Percentiles rank a stretch among this genome's conserved stretches.
Conservation (phyloP, 2,797 vertebrate species). For the Emydoidea blandingii region DNA sequence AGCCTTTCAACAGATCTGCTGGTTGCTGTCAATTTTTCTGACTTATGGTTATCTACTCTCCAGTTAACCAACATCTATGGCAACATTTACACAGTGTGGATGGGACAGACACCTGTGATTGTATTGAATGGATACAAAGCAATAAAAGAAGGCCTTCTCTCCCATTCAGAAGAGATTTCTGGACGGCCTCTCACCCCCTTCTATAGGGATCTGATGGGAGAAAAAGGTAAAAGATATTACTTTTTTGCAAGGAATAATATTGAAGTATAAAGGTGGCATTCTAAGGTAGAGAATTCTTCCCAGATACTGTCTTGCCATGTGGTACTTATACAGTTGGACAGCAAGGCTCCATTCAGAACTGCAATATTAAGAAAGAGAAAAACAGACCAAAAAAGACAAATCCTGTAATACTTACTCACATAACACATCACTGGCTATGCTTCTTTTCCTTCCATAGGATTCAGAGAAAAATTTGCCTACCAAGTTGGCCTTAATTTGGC, state of each 20-base stretch:
- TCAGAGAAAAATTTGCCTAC: not conserved
- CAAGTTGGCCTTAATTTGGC: not conserved
- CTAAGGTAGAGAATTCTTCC: not conserved
- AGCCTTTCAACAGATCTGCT: not conserved
- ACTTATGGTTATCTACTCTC: not conserved
- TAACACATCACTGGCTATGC: not conserved
- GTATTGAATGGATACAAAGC: slow-evolving; percentile 73
- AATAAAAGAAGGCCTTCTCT: slow-evolving; percentile 72
- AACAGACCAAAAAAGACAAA: not conserved
- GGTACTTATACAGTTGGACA: not conserved
- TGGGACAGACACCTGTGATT: slow-evolving; percentile 70
- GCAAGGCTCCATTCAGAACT: not conserved
- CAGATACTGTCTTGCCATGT: accelerated
- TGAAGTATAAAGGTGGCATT: not conserved
- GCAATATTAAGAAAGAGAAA: not conserved
- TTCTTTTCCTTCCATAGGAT: not conserved
- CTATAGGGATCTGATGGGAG: slow-evolving; percentile 71
- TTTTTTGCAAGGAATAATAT: not conserved
- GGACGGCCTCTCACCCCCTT: slow-evolving; percentile 73
- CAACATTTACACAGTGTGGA: slow-evolving; percentile 74
- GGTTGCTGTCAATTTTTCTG: not conserved
- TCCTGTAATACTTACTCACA: not conserved
- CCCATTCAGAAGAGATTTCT: slow-evolving; percentile 71
- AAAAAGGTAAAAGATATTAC: slow-evolving; percentile 62
- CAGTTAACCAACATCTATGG: slow-evolving; percentile 70